A percentile compares a stretch with the other conserved stretches of the same genome.
These are phyloP conservation scores for Epinephelus lanceolatus DNA, from an alignment of 2,113 vertebrate species.

Conservation along the genomic window DNA sequence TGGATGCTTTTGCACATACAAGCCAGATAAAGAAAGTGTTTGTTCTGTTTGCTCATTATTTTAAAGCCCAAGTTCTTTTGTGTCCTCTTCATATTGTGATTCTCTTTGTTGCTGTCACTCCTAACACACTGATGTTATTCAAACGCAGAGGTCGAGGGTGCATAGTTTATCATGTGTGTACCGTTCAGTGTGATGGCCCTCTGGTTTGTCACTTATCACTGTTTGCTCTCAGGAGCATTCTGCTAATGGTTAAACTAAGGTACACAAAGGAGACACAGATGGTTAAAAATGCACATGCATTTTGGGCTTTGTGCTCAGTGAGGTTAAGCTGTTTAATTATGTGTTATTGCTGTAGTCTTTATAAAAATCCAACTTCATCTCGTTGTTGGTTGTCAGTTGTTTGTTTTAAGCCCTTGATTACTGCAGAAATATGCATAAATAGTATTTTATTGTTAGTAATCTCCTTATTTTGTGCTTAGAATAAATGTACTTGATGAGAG, in stretches of 20 bases:
- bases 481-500: neutral
- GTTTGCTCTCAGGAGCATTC: slow-evolving; percentile 59
- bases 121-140: neutral
- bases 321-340: neutral
- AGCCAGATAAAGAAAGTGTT: neutral
- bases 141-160: neutral
- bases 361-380: neutral
- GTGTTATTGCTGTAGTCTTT: neutral
- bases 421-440: neutral
- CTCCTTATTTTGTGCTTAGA: neutral
- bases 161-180: neutral
- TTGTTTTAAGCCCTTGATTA: neutral
- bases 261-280: slow-evolving; percentile 17
- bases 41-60: neutral
- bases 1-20: neutral
- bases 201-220: slow-evolving; percentile 7
- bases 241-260: slow-evolving; percentile 69
- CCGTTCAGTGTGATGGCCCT: slow-evolving; percentile 15
- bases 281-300: neutral
- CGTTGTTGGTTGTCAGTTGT: neutral
- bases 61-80: neutral
- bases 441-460: neutral
- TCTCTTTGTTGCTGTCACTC: neutral
- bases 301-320: neutral
- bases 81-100: neutral